A percentile compares a stretch with the other conserved stretches of the same genome.
Evolutionary conservation across 2,888 invertebrate species (phyloP).

Genomic region (Arge pagana): DNA sequence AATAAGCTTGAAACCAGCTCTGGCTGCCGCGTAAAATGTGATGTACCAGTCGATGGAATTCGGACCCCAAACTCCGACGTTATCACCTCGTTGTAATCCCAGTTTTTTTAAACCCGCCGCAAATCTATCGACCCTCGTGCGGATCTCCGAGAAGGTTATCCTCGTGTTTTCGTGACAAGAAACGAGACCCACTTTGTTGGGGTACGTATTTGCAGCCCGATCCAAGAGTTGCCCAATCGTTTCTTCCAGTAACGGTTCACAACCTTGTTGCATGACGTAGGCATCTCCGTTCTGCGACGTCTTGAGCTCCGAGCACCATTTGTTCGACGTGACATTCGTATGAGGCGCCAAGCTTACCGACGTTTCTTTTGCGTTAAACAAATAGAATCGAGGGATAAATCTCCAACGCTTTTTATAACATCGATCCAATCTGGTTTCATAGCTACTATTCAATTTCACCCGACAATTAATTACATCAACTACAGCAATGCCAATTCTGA

Average conservation of each 20-base stretch:
- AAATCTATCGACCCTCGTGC: constrained; percentile 68
- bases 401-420: too few relatives aligned
- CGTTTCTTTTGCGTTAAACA: too few relatives aligned
- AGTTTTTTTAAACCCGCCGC: constrained; percentile 74
- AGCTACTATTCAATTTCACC: too few relatives aligned
- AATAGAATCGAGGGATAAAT: too few relatives aligned
- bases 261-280: constrained; percentile 61
- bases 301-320: constrained; percentile 1
- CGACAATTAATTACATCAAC: too few relatives aligned
- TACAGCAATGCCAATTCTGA: too few relatives aligned
- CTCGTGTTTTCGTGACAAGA: constrained; percentile 62
- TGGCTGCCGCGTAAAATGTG: constrained; percentile 70
- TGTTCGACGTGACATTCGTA: too few relatives aligned
- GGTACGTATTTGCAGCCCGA: constrained; percentile 60
- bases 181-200: constrained; percentile 64
- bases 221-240: constrained; percentile 67
- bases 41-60: constrained; percentile 79
- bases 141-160: constrained; percentile 61
- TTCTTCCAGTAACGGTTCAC: constrained; percentile 59
- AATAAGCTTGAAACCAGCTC: constrained; percentile 75
- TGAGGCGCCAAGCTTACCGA: too few relatives aligned
- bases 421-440: too few relatives aligned
- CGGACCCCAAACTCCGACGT: constrained; percentile 80
- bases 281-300: constrained; percentile 30
- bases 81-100: constrained; percentile 73